These are phyloP conservation scores for Distichodus sexfasciatus DNA, from an alignment of 2,797 vertebrate species.

Conservation along the genomic window DNA sequence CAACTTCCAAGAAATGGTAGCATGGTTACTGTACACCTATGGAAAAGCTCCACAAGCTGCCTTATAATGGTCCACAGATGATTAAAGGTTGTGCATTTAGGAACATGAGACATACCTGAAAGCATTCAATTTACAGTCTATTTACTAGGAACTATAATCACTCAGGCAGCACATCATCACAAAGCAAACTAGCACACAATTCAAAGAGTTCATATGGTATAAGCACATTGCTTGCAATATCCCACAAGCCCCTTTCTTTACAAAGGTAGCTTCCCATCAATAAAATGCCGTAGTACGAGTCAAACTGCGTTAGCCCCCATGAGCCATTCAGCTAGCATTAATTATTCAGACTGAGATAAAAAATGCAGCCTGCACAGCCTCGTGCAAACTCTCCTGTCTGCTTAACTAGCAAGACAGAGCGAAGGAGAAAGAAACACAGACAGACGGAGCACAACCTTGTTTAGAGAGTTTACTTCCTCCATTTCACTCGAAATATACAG, in stretches of 20 bases:
- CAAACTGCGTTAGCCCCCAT: constrained; percentile 35
- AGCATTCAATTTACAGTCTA: too few relatives aligned
- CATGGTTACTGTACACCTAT: too few relatives aligned
- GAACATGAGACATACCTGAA: too few relatives aligned
- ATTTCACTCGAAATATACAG: neutral
- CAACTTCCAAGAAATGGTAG: too few relatives aligned
- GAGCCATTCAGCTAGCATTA: constrained; percentile 32
- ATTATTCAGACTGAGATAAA: constrained; percentile 55
- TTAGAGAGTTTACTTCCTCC: neutral
- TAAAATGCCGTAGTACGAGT: constrained; percentile 22
- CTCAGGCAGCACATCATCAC: constrained; percentile 1
- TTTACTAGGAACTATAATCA: too few relatives aligned
- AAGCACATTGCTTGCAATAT: neutral
- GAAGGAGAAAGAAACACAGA: too few relatives aligned
- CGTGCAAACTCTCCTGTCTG: constrained; percentile 9
- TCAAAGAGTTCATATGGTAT: neutral
- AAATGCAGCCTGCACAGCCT: constrained; percentile 41
- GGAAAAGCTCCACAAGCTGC: too few relatives aligned
- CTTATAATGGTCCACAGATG: too few relatives aligned
- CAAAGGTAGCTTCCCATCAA: neutral
- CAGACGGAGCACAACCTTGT: neutral
- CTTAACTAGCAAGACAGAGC: too few relatives aligned
- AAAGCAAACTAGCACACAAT: constrained; percentile 2
- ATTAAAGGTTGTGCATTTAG: too few relatives aligned
- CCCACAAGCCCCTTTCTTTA: neutral